Base-by-base conservation (phyloP, 2,888 invertebrate species). In the Spilarctia lutea region DNA sequence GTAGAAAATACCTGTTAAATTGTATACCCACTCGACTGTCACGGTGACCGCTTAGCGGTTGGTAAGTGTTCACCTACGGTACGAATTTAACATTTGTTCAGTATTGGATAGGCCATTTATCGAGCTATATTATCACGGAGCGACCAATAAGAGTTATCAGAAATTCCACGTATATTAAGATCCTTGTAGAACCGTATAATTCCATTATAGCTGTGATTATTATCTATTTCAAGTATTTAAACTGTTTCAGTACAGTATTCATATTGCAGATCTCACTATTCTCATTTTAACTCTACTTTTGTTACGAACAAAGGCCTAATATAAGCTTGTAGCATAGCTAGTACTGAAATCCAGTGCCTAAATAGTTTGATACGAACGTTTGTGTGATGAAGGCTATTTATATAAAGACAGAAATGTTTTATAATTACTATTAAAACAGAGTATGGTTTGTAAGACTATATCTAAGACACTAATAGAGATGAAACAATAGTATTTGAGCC, bases 191-290 rank as follows among this genome's bases (percentile, higher is more conserved):
- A 27, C 68, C 10, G 27, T 30, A 30, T 30, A 8, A 74, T 69
- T 86, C 81, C 85, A 81, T 74, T 79, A 56, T 78, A 83, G 76
- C 85, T 87, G 86, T 87, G 86, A 87, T 86, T 68, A 68, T 30
- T 6, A 24, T 68, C 68, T 45, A 24, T 66, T 42, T 13, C 27
- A 39, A 52, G 27, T 72, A 48, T 68, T 68, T 52, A n/a, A 66
- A 18, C 24, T 33, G 30, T 71, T 30, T 67, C n/a, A n/a, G n/a
- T 45, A 72, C 52, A 27, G 60, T 63, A 30, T 16, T 30, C 20
- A 24, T 68, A 68, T 30, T 4, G 24, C 8, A 30, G 24, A 48
- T 48, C 48, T 48, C 48, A 24, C 30, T 68, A 24, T 30, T 68
- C 7, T 45, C 45, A 68, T 48, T 45, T 30, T 8, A 20, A 48